Evolutionary conservation across 2,888 invertebrate species (phyloP).

Genomic region (Griposia aprilina): DNA sequence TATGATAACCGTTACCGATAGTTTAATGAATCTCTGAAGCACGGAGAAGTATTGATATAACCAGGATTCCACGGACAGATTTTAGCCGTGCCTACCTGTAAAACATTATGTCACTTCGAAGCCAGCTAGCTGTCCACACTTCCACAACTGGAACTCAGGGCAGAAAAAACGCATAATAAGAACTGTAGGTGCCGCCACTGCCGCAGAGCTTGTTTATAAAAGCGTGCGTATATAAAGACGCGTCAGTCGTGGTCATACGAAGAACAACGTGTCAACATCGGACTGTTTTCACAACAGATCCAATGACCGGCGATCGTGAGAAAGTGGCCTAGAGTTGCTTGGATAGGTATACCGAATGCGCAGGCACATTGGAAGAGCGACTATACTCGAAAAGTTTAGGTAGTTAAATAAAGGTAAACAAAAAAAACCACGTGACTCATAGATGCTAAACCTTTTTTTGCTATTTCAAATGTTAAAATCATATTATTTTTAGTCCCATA

Average conservation of each 20-base stretch:
- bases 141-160: no score
- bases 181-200: neutral
- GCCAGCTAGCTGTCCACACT: no score
- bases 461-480: no score
- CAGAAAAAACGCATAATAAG: neutral
- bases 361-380: neutral
- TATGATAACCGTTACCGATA: neutral
- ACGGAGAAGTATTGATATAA: neutral
- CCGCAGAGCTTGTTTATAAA: slow-evolving; percentile 37
- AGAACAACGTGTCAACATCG: slow-evolving; percentile 28
- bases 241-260: neutral
- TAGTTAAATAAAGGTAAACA: no score
- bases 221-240: slow-evolving; percentile 14
- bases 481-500: no score
- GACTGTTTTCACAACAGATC: slow-evolving; percentile 57
- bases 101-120: neutral
- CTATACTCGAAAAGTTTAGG: no score
- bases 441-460: no score
- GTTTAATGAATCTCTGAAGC: neutral
- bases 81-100: neutral
- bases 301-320: slow-evolving; percentile 33
- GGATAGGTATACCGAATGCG: neutral
- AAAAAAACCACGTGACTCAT: no score
- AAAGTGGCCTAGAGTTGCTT: neutral
- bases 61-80: no score